These are phyloP conservation scores for Leptopilina syphax DNA, from an alignment of 2,888 invertebrate species.

Conservation along the genomic window DNA sequence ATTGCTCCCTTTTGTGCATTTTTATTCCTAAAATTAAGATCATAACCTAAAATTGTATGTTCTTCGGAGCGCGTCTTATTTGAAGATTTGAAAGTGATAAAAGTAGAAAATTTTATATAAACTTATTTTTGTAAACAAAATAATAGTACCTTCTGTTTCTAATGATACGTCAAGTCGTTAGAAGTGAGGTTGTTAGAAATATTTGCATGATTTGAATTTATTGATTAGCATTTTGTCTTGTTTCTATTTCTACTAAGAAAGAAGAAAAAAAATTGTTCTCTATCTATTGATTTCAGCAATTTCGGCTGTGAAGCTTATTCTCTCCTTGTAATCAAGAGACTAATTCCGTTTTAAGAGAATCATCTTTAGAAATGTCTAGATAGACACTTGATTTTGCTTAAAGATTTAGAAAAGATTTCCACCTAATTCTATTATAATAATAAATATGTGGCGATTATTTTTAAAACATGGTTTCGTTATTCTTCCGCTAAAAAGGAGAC, in stretches of 20 bases:
- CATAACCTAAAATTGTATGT: no score
- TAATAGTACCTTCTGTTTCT: neutral
- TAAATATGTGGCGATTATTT: neutral
- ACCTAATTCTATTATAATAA: no score
- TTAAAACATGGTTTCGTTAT: conserved; percentile 62
- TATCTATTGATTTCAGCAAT: conserved; percentile 14
- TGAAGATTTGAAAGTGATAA: neutral
- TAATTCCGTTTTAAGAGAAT: neutral
- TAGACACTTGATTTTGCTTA: no score
- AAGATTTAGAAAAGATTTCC: no score
- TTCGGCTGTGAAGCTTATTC: neutral
- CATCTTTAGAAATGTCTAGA: neutral
- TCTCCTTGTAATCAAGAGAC: neutral
- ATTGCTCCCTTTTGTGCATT: no score
- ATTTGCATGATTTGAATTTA: neutral
- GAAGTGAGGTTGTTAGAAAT: neutral
- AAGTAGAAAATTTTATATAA: neutral
- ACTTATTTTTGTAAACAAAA: neutral
- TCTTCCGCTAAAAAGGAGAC: conserved; percentile 56
- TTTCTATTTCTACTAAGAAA: neutral
- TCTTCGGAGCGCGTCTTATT: neutral
- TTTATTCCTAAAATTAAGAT: no score
- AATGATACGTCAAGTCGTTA: neutral
- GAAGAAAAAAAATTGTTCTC: neutral
- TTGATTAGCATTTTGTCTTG: neutral